A percentile compares a stretch with the other conserved stretches of the same genome.
These are phyloP conservation scores for Oncorhynchus nerka DNA, from an alignment of 2,113 vertebrate genomes.

Conservation along the genomic window DNA sequence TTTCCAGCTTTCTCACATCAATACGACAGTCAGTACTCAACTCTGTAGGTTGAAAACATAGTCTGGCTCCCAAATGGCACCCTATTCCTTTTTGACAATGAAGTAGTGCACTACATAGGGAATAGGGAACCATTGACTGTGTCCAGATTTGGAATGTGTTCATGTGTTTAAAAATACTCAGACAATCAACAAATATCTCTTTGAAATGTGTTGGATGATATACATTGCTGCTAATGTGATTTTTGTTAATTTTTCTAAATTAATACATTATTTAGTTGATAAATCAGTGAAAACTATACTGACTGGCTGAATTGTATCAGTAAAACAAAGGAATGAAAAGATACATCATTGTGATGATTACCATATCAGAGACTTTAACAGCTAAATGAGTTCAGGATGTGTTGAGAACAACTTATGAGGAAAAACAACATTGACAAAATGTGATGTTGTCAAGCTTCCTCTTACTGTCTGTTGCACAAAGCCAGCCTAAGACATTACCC, in stretches of 20 bases:
- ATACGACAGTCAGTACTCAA: too few species aligned
- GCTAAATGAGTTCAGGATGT: neutral
- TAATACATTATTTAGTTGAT: neutral
- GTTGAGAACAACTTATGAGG: neutral
- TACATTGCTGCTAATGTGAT: neutral
- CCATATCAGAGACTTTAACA: neutral
- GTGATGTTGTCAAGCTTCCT: neutral
- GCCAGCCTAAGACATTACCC: neutral
- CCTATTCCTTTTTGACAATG: too few species aligned
- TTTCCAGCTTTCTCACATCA: too few species aligned
- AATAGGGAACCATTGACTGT: neutral
- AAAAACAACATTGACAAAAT: neutral
- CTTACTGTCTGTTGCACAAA: neutral
- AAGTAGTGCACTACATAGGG: too few species aligned
- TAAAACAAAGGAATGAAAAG: too few species aligned
- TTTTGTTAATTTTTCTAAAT: slow-evolving; percentile 12
- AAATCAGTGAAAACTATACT: neutral
- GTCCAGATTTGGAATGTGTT: neutral
- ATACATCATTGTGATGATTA: too few species aligned
- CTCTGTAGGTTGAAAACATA: too few species aligned
- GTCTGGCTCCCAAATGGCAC: too few species aligned
- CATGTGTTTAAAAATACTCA: neutral
- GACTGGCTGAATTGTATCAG: too few species aligned
- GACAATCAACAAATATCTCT: neutral
- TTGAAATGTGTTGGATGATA: neutral